A percentile compares a stretch with the other conserved stretches of the same genome.
Conservation (phyloP, 2,113 vertebrate species). For the Strix uralensis region DNA sequence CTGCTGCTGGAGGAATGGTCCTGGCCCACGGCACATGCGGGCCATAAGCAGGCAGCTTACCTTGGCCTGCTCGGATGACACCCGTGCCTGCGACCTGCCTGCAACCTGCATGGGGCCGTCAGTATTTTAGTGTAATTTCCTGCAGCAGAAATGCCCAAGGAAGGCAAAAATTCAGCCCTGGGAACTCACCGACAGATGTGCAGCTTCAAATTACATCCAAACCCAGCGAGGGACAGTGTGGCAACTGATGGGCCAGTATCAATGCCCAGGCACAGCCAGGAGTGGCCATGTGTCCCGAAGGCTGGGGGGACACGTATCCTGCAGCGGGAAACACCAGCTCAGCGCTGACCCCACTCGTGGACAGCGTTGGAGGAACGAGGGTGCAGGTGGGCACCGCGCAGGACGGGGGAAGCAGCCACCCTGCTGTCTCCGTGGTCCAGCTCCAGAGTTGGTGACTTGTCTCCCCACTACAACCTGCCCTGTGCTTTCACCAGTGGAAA, state of each 20-base stretch:
- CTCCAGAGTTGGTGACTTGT: fast-evolving
- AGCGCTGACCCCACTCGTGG: fast-evolving
- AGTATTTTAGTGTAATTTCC: background rate
- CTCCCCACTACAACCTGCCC: fast-evolving
- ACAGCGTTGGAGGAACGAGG: fast-evolving
- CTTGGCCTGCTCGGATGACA: background rate
- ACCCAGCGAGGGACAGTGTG: background rate
- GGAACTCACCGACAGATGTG: background rate
- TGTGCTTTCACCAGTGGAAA: background rate
- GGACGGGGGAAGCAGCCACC: background rate
- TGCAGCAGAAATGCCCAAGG: background rate
- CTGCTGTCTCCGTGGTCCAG: fast-evolving
- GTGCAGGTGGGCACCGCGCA: fast-evolving
- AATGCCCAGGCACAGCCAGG: background rate
- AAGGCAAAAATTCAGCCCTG: background rate
- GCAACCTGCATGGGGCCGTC: background rate
- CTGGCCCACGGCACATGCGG: background rate
- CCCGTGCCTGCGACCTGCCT: background rate
- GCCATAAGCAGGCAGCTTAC: too few relatives aligned
- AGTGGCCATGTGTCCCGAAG: fast-evolving
- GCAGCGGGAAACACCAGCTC: background rate
- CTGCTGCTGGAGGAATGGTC: fast-evolving
- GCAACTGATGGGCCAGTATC: background rate
- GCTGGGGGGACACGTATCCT: background rate
- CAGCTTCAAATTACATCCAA: background rate